Conservation (phyloP, 2,113 vertebrate genomes). For the Turdus rufiventris region DNA sequence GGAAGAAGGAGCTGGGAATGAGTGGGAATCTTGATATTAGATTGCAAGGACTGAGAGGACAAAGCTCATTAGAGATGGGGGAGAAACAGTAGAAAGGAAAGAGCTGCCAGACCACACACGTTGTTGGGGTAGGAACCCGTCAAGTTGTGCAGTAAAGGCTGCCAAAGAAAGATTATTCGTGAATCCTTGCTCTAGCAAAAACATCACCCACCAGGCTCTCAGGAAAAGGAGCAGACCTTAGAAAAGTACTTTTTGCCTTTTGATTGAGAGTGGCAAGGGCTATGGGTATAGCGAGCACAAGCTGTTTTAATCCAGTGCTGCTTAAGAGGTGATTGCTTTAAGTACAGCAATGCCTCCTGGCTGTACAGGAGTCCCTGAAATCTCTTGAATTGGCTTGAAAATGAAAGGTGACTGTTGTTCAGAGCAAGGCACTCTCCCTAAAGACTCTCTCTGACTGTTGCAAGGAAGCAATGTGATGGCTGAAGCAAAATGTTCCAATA, state of each 20-base stretch:
- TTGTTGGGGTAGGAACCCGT: not conserved
- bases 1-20: not conserved
- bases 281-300: not conserved
- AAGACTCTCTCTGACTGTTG: not conserved
- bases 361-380: not conserved
- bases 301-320: not conserved
- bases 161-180: not conserved
- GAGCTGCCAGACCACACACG: not conserved
- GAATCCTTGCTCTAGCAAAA: not conserved
- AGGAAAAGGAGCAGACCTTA: not conserved
- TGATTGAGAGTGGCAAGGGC: not conserved
- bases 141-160: fast-evolving
- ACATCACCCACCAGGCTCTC: not conserved
- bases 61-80: not conserved
- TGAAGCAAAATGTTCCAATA: not conserved
- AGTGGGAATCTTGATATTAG: not conserved
- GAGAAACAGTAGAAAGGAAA: not conserved
- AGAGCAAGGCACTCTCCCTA: not conserved
- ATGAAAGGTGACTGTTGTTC: not conserved
- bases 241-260: not conserved
- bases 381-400: not conserved
- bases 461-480: not conserved
- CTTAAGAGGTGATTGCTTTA: not conserved
- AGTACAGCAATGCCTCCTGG: not conserved
- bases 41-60: not conserved